Base-by-base conservation (phyloP, 2,888 invertebrate species). In the Achlya flavicornis region DNA sequence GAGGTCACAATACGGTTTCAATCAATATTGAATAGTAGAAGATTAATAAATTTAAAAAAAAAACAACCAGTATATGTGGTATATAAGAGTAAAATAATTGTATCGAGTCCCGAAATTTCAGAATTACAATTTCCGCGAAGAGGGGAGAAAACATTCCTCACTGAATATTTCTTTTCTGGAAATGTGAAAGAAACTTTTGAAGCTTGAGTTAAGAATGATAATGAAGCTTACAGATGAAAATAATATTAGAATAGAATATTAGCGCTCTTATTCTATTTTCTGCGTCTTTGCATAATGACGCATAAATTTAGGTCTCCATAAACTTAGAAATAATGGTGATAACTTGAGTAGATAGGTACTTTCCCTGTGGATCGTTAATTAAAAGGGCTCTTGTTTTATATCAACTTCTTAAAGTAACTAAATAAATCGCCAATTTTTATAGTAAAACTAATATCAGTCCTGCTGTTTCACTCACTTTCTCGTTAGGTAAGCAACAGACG, bases 141-240 rank as follows among this genome's bases (percentile, higher is more conserved):
- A 60, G 41, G 38, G 41, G 26, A 60, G 38, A 35, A 59, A 35
- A 60, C 41, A 41, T 60, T 41, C 43, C 16, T 11, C 41, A 38
- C 16, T 53, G 53, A 53, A 53, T 53, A 53, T 53, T 53, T 60
- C 41, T 41, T 19, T 38, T 38, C 59, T 41, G 41, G 19, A 60
- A 60, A 41, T 14, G 60, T n/a, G 43, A 60, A 41, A 41, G 60
- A 41, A 60, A 60, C 60, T 60, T 60, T 41, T 41, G 41, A 60
- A 43, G 33, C 60, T 60, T 60, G 58, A 58, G 58, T 58, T 60
- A 41, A 60, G 60, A 60, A 60, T 60, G 60, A 41, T 60, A 60
- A 60, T 60, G 41, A 60, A 41, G 60, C 41, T 16, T n/a, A 7
- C 60, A 26, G 41, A 60, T n/a, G 59, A 59, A 33, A 60, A 60